Evolutionary conservation across 2,797 vertebrate genomes (phyloP), one percentile per base, ranked within the genome.

Genomic region (Schizothorax lantsangensis): DNA sequence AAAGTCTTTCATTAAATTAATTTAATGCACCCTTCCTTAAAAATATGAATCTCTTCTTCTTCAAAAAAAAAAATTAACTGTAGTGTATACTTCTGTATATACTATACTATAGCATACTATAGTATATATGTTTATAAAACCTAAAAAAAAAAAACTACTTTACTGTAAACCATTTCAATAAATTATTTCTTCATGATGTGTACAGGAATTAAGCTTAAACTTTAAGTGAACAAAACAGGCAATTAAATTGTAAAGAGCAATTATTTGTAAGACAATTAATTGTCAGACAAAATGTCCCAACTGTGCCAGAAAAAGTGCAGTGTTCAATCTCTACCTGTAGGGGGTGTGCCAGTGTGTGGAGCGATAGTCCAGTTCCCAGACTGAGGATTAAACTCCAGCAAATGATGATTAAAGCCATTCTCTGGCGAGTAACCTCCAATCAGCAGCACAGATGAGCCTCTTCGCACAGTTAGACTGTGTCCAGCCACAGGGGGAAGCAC

Each of bases 381-480:
- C 0, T 92, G 92, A 86, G 95, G 92, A 75, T 92, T 96, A 90
- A 97, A 98, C 91, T 98, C 97, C 14, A 98, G 91, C 26, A 98
- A 92, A 66, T 96, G 95, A 90, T 97, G 97, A 93, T 98, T 98
- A 93, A 98, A 98, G 74, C 97, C 97, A 11, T 97, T 97, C 81
- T 97, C 96, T 0, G 97, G 97, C 4, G 97, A 98, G 88, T 98
- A 98, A 57, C 97, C 97, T 0, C 97, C 97, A 59, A 98, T 96
- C 85, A 98, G 92, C 23, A 98, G 93, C 89, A 98, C 92, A 2
- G 96, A 95, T 0, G 95, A 92, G 87, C 96, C 96, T 21, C 93
- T 92, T 7, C 96, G 95, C 36, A 96, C 94, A 2, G 97, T 97
- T 49, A 98, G 94, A 3, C 97, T 97, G 89, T 98, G 97, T 19